These are phyloP conservation scores for Ceratitis capitata DNA, from an alignment of 1,140 invertebrate genomes.

Conservation along the genomic window DNA sequence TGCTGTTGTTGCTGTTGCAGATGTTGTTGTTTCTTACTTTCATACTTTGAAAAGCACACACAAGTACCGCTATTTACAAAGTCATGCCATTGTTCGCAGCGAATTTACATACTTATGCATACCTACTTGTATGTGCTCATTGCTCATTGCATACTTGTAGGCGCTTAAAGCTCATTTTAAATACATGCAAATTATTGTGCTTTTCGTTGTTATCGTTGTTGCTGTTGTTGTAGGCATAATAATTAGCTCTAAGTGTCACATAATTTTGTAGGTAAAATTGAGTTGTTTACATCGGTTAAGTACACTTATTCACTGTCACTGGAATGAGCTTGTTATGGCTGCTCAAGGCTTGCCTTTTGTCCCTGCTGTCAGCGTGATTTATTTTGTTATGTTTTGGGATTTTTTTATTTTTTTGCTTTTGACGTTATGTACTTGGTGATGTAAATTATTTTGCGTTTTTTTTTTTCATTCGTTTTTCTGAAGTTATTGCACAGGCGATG, in stretches of 20 bases:
- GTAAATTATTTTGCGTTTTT: no score
- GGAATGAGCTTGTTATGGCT: background rate
- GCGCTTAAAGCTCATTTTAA: slow-evolving; percentile 8
- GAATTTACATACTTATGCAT: background rate
- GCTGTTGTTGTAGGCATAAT: background rate
- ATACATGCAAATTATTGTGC: background rate
- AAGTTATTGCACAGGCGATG: no score
- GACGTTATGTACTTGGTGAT: no score
- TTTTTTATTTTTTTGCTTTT: background rate
- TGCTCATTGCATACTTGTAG: slow-evolving; percentile 5
- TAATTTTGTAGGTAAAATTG: background rate
- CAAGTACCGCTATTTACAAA: background rate
- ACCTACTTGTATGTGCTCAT: background rate
- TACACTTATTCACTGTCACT: background rate
- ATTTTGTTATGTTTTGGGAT: background rate
- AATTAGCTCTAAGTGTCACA: background rate
- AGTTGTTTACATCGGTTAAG: background rate
- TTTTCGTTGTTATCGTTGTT: no score
- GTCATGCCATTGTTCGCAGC: background rate
- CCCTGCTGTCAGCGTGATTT: background rate
- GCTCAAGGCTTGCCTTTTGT: background rate
- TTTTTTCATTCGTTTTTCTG: no score
- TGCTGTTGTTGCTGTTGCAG: background rate
- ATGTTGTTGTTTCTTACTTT: no score
- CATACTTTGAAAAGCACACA: no score